phyloP scores from a whole-genome alignment of 2,113 vertebrate genomes.

The Hypanus sabinus region DNA sequence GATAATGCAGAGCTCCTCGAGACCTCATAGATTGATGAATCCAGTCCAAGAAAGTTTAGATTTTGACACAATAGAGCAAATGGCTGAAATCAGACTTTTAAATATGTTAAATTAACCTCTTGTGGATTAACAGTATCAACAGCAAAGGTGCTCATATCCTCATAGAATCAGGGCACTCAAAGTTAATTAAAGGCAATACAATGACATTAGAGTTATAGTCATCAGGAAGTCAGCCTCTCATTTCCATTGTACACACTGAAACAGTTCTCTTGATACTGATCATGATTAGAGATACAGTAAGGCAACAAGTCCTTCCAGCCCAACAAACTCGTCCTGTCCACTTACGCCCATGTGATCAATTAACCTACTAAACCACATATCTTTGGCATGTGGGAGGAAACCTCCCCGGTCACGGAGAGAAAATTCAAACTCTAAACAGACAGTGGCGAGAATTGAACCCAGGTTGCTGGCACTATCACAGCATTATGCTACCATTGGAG shows the following conservation, averaged over 20 bases:
- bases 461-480: too few species aligned
- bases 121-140: too few species aligned
- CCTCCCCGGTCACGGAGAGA: too few species aligned
- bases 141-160: background rate
- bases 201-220: background rate
- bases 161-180: background rate
- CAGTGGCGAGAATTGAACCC: too few species aligned
- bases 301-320: too few species aligned
- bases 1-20: background rate
- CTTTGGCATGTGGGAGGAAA: too few species aligned
- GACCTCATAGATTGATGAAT: background rate
- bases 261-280: background rate
- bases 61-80: background rate
- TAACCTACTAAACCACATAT: too few species aligned
- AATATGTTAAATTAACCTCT: background rate
- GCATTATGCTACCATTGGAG: background rate
- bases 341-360: too few species aligned
- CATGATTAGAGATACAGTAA: too few species aligned
- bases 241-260: background rate
- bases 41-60: background rate
- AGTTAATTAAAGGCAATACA: background rate
- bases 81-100: background rate
- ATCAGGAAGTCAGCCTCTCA: background rate
- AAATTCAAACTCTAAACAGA: too few species aligned
- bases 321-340: too few species aligned